phyloP scores from a whole-genome alignment of 2,888 invertebrate genomes.

The Tetropium fuscum region DNA sequence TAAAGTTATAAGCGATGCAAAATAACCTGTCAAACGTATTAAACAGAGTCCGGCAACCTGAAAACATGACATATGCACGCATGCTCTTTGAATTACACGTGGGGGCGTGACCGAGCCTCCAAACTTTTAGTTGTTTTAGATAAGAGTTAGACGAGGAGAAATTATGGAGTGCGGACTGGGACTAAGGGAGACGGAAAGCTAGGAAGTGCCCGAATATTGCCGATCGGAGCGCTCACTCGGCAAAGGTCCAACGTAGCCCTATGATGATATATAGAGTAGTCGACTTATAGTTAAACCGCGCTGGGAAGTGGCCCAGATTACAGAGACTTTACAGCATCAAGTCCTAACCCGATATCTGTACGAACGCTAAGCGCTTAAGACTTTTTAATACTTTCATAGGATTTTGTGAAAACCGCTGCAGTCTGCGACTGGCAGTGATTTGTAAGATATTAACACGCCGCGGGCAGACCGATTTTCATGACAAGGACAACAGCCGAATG shows the following conservation, averaged over 20 bases:
- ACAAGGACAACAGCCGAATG: constrained; percentile 53
- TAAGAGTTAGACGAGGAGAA: constrained; percentile 48
- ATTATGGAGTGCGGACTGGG: constrained; percentile 41
- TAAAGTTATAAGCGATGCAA: constrained; percentile 51
- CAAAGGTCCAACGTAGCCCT: constrained; percentile 56
- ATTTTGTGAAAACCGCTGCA: constrained; percentile 63
- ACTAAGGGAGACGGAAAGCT: constrained; percentile 52
- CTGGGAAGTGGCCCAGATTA: constrained; percentile 82
- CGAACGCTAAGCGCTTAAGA: constrained; percentile 79
- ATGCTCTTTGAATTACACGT: constrained; percentile 58
- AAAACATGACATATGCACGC: constrained; percentile 58
- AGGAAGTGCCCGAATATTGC: constrained; percentile 49
- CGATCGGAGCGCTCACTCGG: constrained; percentile 59
- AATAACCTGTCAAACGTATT: constrained; percentile 38
- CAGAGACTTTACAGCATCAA: constrained; percentile 69
- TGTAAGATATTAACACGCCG: constrained; percentile 61
- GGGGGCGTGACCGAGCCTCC: constrained; percentile 57
- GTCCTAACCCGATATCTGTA: constrained; percentile 73
- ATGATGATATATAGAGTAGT: constrained; percentile 80
- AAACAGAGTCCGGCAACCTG: constrained; percentile 47
- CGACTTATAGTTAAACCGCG: constrained; percentile 81
- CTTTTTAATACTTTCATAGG: constrained; percentile 78
- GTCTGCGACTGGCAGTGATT: constrained; percentile 63
- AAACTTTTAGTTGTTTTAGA: constrained; percentile 53
- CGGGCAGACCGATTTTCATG: constrained; percentile 54